phyloP scores from a whole-genome alignment of 2,797 vertebrate genomes.

The Chelmon rostratus region DNA sequence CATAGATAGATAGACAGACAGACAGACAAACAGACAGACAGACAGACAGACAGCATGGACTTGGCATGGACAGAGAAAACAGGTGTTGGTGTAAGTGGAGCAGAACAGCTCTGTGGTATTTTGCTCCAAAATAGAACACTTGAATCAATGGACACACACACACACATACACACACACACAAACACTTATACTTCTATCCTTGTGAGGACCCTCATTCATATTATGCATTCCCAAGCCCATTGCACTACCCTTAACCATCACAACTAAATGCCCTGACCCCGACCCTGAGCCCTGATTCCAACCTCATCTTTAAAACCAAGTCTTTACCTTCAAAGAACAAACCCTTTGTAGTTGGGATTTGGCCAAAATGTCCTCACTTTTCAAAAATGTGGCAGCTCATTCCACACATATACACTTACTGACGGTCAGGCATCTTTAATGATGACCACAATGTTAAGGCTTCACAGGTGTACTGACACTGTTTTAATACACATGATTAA shows the following conservation, averaged over 20 bases:
- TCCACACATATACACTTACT: conserved; percentile 7
- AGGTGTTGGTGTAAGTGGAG: conserved; percentile 77
- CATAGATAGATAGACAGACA: conserved; percentile 12
- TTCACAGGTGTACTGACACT: conserved; percentile 9
- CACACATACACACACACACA: conserved; percentile 22
- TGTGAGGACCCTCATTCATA: too few relatives aligned
- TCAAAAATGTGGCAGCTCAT: too few relatives aligned
- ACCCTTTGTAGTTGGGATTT: too few relatives aligned
- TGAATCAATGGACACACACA: conserved; percentile 47
- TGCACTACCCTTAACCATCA: too few relatives aligned
- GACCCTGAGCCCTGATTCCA: too few relatives aligned
- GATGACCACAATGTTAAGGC: conserved; percentile 56
- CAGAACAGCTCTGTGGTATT: conserved; percentile 64
- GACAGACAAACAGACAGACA: neutral
- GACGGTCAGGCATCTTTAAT: conserved; percentile 43
- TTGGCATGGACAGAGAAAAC: conserved; percentile 62
- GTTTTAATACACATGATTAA: conserved; percentile 30
- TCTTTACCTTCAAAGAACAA: too few relatives aligned
- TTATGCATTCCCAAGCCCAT: too few relatives aligned
- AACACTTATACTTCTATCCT: conserved; percentile 7
- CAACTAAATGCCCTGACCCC: too few relatives aligned
- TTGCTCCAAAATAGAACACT: conserved; percentile 63
- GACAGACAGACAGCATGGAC: conserved; percentile 53
- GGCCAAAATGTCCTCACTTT: too few relatives aligned
- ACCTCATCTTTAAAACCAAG: too few relatives aligned